Evolutionary conservation across 2,113 vertebrate genomes (phyloP).

Genomic region (Hemichromis elongatus): DNA sequence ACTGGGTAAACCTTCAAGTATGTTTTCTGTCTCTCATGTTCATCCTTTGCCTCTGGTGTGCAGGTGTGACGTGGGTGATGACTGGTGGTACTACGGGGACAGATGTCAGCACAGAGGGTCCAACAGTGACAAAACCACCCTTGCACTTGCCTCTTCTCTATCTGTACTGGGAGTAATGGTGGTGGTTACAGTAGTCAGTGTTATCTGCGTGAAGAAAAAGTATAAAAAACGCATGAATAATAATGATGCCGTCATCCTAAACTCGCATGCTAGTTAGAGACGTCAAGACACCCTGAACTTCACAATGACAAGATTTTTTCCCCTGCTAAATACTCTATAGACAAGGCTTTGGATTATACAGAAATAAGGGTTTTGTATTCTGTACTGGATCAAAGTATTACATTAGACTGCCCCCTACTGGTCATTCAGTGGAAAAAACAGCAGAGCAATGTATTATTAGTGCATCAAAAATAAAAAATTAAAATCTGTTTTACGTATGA

Average conservation of each 20-base stretch:
- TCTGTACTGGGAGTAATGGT: constrained; percentile 69
- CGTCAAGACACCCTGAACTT: not conserved
- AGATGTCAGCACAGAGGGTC: constrained; percentile 80
- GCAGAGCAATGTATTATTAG: not conserved
- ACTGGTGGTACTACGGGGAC: constrained; percentile 87
- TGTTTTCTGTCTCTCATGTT: not conserved
- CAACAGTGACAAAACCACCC: constrained; percentile 62
- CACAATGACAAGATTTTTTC: not conserved
- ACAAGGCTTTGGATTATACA: not conserved
- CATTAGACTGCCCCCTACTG: constrained; percentile 30
- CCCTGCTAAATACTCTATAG: not conserved
- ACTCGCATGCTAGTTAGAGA: not conserved
- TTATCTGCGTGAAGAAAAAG: constrained; percentile 65
- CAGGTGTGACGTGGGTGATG: constrained; percentile 79
- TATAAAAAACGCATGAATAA: constrained; percentile 6
- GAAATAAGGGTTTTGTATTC: not conserved
- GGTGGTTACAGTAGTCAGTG: constrained; percentile 55
- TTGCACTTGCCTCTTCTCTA: constrained; percentile 65
- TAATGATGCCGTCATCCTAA: not conserved
- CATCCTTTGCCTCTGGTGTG: not conserved
- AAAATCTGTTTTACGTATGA: not conserved
- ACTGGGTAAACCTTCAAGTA: not conserved
- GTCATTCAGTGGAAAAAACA: constrained; percentile 15
- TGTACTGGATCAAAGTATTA: not conserved
- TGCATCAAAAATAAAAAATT: not conserved